Evolutionary conservation across 1,140 invertebrate genomes (phyloP), one percentile per base, ranked within the genome.

Genomic region (Leptinotarsa texana): DNA sequence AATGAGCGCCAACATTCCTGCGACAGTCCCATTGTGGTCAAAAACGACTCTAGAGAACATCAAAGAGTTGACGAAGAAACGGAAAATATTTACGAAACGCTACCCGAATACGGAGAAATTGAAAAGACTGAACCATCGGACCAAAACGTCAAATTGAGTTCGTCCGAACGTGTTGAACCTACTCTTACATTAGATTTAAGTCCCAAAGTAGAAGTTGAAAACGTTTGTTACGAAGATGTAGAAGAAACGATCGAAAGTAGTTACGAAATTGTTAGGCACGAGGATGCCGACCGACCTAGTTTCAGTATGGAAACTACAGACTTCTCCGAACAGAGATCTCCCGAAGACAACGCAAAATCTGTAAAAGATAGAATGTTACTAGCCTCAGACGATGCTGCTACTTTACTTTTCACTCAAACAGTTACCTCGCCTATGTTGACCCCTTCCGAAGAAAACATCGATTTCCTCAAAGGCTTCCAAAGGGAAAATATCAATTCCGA

Each of bases 381-480:
- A 17, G 79, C 80, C 17, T 81, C 83, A 11, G 84, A 85, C 72
- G 81, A 82, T 27, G 78, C 82, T 11, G 80, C 81, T 17, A 82
- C 82, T 65, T 69, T 85, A 11, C 78, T 85, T 8, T 85, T 85
- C 63, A 84, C 83, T 3, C 84, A 85, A 78, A 85, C 84, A 0
- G 83, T 85, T 18, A 85, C 84, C 3, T 84, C 83, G 2, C 84
- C 84, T 0, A 84, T 85, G 84, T 73, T 85, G 17, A 85, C 84
- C n/a, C 84, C 84, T 15, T 83, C 82, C 18, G 84, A 85, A 62
- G 84, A 85, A 72, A 83, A 84, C 71, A 83, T 85, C n/a, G 84
- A 85, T 74, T 84, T 85, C 73, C 76, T 85, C 47, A 82, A 85
- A 76, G 84, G 80, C 13, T 84, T 85, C 76, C 72, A 79, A 66